Base-by-base conservation (phyloP, 2,113 vertebrate species). In the Halcyon senegalensis region DNA sequence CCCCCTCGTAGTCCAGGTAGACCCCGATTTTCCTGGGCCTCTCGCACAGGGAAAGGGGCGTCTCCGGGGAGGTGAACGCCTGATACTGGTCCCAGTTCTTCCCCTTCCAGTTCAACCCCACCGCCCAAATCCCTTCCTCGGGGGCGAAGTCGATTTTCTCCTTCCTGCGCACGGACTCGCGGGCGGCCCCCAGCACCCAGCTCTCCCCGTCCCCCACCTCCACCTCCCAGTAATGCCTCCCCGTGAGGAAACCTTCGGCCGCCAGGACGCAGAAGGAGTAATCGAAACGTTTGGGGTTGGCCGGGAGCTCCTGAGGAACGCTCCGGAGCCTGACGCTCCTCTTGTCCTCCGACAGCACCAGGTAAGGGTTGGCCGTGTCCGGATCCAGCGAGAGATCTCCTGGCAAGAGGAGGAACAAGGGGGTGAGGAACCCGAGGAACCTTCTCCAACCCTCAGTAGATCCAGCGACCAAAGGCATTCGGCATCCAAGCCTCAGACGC, bases 221-320 rank as follows among this genome's bases (percentile, higher is more conserved):
- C 55, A 98, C 97, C 37, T 98, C 97, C 97, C 97, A 98, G 77
- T 95, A 97, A 53, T 97, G 96, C 13, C 96, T 69, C 31, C 97
- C 97, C 0, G 93, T 33, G 0, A 25, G 2, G 21, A 97, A 98
- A 4, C 97, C 97, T 53, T 97, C 93, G 0, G 84, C 37, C 2
- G 95, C 94, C 76, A 98, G 35, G 2, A 98, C 97, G 25, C 91
- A 96, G 70, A 97, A 97, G 82, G 97, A 93, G 0, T 60, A 91
- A 27, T 97, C 95, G 50, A 97, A 98, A 5, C 97, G 56, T 1
- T 98, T 97, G 44, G 97, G 96, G 3, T 96, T 78, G 0, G 94
- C 20, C 0, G 90, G 90, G 2, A 96, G 48, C 7, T 93, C 73
- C 69, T 93, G 95, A 1, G 97, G 94, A 0, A 94, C 66, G 1